Evolutionary conservation across 2,888 invertebrate genomes (phyloP), one percentile per base, ranked within the genome.

Genomic region (Conus canariensis): DNA sequence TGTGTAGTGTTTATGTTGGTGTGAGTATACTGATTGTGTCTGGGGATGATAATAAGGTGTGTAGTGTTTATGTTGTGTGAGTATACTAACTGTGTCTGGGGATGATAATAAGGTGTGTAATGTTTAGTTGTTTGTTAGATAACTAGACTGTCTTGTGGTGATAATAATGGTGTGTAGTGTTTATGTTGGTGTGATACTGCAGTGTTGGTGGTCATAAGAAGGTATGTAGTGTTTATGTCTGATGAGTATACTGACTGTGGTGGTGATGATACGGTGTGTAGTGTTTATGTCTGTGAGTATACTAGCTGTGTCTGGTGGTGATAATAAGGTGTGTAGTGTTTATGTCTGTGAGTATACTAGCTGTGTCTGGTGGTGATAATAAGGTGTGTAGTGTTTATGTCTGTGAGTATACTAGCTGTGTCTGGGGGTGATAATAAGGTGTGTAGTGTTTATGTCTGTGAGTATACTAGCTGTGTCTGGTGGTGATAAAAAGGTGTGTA

Each of bases 11-110:
- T 1, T 45, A 45, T 0, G 97, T 99, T 64, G 99, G 99, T 91
- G 99, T 99, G 10, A 99, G 99, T 95, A 99, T 99, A 94, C 97
- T 99, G 87, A 99, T 99, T 7, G 98, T 99, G 0, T 99, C 99
- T 19, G 99, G 99, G 58, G 99, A 99, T 14, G 99, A 99, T 95
- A 99, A 99, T 96, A 99, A 99, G 97, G 82, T 82, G 56, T 56
- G 82, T 56, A 8, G n/a, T 77, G 30, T 30, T 4, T 70, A 16
- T 70, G 16, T 22, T 99, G 90, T 92, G 94, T 85, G 59, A 60
- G 25, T 85, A 64, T 10, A 64, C 60, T 64, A 12, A 3, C 12
- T 7, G 98, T 99, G 0, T 99, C 99, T 19, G 99, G 99, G 58
- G 99, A 99, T 14, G 99, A 99, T 95, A 99, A 99, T 96, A 99